Base-by-base conservation (phyloP, 35 echinoderm and acorn worm genomes). In the Ophiothrix spiculata region DNA sequence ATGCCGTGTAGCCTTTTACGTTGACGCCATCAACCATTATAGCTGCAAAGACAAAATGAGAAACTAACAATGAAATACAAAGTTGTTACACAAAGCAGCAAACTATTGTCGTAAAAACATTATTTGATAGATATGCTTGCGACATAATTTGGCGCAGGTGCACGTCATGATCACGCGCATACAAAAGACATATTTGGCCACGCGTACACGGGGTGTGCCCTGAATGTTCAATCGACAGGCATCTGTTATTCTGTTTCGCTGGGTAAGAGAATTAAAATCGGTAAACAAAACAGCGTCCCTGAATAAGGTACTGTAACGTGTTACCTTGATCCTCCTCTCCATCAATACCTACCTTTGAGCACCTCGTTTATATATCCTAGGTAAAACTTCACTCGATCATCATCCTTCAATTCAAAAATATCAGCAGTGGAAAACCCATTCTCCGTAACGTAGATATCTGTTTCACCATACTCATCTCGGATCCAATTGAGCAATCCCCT, bases 291-390 rank as follows among this genome's bases (percentile, higher is more conserved):
- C 35, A 33, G 73, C 29, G 35, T 31, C 73, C 21, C 1, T 75
- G 73, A 2, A 1, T 75, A 75, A n/a, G n/a, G n/a, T n/a, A n/a
- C n/a, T n/a, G n/a, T n/a, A n/a, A n/a, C n/a, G n/a, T n/a, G n/a
- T n/a, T n/a, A n/a, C n/a, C n/a, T n/a, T n/a, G n/a, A n/a, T n/a
- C n/a, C n/a, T n/a, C n/a, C n/a, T n/a, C n/a, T n/a, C n/a, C n/a
- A n/a, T n/a, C n/a, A n/a, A n/a, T n/a, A 69, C 4, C 4, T 90
- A 90, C 92, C 92, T 94, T 94, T 94, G 36, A 94, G 74, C 12
- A 94, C 88, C 76, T 94, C 92, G 54, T 94, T 90, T 36, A 94
- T 94, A 73, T 94, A 94, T 36, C 88, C 78, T 29, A 39, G 36
- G 40, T 93, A 93, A 76, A 85, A 97, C 11, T 90, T 76, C 6